Conservation (phyloP, 1,140 invertebrate genomes). For the Drosophila ohnishii region DNA sequence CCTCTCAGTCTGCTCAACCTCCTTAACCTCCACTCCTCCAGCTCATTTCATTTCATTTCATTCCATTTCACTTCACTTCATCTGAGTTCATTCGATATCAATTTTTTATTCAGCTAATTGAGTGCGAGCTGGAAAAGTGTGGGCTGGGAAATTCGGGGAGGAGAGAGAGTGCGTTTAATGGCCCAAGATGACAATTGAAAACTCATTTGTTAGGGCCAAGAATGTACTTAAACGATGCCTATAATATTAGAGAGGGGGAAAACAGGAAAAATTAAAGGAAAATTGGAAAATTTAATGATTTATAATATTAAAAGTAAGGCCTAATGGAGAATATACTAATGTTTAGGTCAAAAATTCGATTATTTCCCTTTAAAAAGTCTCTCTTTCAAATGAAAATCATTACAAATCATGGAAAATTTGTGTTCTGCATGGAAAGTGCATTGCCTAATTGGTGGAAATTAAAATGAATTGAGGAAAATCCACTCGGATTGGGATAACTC, state of each 20-base stretch:
- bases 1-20: background rate
- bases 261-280: too few relatives aligned
- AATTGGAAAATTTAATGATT: too few relatives aligned
- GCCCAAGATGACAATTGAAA: slow-evolving; percentile 37
- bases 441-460: slow-evolving; percentile 13
- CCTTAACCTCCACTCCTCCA: background rate
- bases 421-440: background rate
- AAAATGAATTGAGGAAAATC: slow-evolving; percentile 15
- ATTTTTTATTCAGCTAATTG: slow-evolving; percentile 53
- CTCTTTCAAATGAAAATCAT: background rate
- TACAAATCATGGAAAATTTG: background rate
- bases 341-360: background rate
- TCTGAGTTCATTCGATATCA: slow-evolving; percentile 19
- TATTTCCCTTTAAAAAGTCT: background rate
- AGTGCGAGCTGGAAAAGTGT: slow-evolving; percentile 36
- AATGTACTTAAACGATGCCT: slow-evolving; percentile 17
- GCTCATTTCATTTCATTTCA: slow-evolving; percentile 15
- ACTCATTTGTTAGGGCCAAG: slow-evolving; percentile 23
- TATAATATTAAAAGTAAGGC: background rate
- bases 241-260: background rate
- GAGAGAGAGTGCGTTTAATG: slow-evolving; percentile 50
- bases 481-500: slow-evolving; percentile 1
- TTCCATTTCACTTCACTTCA: slow-evolving; percentile 11
- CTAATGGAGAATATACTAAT: slow-evolving; percentile 4
- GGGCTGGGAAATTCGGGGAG: slow-evolving; percentile 14